phyloP scores from a whole-genome alignment of 2,113 vertebrate species.

The Phaethon lepturus region DNA sequence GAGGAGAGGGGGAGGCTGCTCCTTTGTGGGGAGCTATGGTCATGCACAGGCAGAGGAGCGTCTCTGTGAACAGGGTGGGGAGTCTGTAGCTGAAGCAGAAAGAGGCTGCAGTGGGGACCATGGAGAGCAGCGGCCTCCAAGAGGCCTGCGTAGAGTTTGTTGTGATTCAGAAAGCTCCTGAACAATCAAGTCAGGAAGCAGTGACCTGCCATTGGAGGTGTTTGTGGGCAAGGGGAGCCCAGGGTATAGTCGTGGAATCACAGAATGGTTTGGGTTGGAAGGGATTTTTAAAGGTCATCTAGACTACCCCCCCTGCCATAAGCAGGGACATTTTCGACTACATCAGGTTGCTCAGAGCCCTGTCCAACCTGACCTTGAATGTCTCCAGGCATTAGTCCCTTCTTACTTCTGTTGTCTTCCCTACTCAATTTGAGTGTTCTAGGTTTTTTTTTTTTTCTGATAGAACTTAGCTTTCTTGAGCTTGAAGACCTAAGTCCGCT shows the following conservation, averaged over 20 bases:
- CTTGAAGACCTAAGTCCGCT: not conserved
- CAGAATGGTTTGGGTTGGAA: too few relatives aligned
- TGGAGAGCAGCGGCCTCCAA: not conserved
- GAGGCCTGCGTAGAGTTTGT: not conserved
- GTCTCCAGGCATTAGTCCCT: too few relatives aligned
- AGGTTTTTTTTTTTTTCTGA: not conserved
- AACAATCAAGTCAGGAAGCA: not conserved
- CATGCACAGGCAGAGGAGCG: not conserved
- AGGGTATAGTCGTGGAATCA: not conserved
- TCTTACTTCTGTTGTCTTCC: not conserved
- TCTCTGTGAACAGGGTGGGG: not conserved
- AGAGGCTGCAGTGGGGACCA: not conserved
- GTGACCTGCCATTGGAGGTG: not conserved
- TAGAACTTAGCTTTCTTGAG: not conserved
- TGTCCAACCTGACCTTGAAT: too few relatives aligned
- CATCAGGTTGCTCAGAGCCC: too few relatives aligned
- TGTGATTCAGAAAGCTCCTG: not conserved
- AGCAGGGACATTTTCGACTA: too few relatives aligned
- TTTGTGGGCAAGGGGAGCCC: not conserved
- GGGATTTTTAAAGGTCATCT: too few relatives aligned
- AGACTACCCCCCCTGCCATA: too few relatives aligned
- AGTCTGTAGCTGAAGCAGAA: not conserved
- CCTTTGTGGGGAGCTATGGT: not conserved
- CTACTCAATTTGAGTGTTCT: not conserved
- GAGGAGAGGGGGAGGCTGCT: not conserved